A percentile compares a stretch with the other conserved stretches of the same genome.
These are phyloP conservation scores for Goniozus legneri DNA, from an alignment of 1,140 invertebrate genomes.

Conservation along the genomic window DNA sequence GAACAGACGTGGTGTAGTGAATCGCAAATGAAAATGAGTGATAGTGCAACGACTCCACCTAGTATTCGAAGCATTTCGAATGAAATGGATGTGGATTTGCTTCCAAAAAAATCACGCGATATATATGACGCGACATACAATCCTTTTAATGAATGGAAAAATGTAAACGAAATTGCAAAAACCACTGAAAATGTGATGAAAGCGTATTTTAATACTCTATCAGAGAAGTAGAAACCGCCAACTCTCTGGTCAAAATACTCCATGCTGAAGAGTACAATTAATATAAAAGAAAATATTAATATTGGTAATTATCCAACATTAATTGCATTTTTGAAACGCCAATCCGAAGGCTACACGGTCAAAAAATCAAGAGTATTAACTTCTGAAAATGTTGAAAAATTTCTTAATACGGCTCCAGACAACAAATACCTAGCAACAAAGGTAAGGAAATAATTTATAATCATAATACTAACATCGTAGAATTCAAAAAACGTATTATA, in stretches of 20 bases:
- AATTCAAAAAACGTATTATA: not conserved
- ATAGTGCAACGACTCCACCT: too few species aligned
- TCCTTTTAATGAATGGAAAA: not conserved
- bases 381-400: not conserved
- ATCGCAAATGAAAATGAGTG: too few species aligned
- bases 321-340: not conserved
- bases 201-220: not conserved
- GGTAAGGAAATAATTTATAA: not conserved
- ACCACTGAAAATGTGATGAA: not conserved
- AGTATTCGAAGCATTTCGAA: too few species aligned
- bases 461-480: too few species aligned
- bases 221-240: not conserved
- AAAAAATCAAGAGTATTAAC: not conserved
- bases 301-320: not conserved
- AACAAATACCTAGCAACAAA: not conserved
- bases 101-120: not conserved
- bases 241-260: conserved; percentile 3
- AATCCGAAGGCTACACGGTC: not conserved
- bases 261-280: not conserved
- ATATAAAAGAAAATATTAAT: not conserved
- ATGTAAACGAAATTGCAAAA: not conserved
- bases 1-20: too few species aligned
- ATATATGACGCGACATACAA: not conserved
- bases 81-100: too few species aligned
- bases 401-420: not conserved